Conservation (phyloP, 2,113 vertebrate genomes). For the Tichodroma muraria region DNA sequence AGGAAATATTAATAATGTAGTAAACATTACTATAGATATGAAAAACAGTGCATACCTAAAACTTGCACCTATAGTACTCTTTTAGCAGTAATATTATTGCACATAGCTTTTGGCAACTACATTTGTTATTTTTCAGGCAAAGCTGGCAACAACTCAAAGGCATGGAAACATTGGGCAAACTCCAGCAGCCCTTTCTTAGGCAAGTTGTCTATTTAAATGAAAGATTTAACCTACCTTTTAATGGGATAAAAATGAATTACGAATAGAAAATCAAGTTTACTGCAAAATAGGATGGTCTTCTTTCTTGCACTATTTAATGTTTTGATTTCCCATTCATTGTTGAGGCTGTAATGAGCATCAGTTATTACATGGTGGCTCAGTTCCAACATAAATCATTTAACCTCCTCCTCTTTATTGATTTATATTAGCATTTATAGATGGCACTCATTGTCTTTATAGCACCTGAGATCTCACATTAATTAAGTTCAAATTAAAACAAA, state of each 20-base stretch:
- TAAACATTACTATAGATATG: conserved; percentile 3
- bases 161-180: conserved; percentile 4
- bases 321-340: conserved; percentile 22
- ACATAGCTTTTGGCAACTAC: conserved; percentile 39
- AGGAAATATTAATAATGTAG: conserved; percentile 51
- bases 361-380: conserved; percentile 5
- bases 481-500: conserved; percentile 44
- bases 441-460: conserved; percentile 24
- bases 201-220: not conserved
- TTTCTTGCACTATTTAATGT: not conserved
- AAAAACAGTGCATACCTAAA: conserved; percentile 51
- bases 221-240: not conserved
- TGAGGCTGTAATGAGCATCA: not conserved
- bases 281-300: not conserved
- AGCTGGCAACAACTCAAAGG: conserved; percentile 36
- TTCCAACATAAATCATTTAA: conserved; percentile 38
- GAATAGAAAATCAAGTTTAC: not conserved
- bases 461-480: conserved; percentile 24
- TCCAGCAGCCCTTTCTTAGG: not conserved
- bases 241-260: not conserved
- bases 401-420: conserved; percentile 27
- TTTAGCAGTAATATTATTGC: conserved; percentile 44
- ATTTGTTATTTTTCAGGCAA: conserved; percentile 63
- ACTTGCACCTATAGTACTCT: conserved; percentile 19
- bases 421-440: conserved; percentile 40